Percentiles rank a stretch among this genome's conserved stretches.
phyloP scores from a whole-genome alignment of 2,113 vertebrate genomes.

The Condylura cristata region DNA sequence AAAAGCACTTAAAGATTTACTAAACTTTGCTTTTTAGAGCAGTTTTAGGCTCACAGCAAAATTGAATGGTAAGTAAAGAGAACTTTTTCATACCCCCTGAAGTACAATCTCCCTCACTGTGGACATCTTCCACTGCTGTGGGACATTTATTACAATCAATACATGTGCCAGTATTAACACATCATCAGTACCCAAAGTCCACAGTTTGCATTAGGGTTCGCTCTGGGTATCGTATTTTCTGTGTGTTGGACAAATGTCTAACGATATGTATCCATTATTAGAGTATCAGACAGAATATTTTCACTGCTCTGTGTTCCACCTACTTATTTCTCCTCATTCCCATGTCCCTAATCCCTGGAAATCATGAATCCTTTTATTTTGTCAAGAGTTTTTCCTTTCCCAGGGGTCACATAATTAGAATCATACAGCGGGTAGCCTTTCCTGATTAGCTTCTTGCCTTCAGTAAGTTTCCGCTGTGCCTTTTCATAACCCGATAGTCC shows the following conservation, averaged over 20 bases:
- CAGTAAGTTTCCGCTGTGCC: background rate
- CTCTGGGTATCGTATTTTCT: background rate
- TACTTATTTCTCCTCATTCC: background rate
- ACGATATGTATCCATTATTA: background rate
- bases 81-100: background rate
- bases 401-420: no score
- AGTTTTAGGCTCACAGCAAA: background rate
- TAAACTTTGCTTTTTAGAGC: background rate
- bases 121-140: background rate
- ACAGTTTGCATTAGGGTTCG: background rate
- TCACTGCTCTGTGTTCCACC: background rate
- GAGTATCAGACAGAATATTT: background rate
- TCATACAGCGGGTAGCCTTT: no score
- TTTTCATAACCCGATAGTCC: background rate
- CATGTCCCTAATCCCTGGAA: background rate
- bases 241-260: background rate
- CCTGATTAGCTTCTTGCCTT: no score
- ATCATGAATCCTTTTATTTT: background rate
- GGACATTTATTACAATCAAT: background rate
- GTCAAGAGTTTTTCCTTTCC: background rate
- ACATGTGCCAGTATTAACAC: background rate
- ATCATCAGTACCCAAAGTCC: background rate
- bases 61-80: background rate
- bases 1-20: background rate
- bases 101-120: background rate